These are phyloP conservation scores for Vombatus ursinus DNA, from an alignment of 2,113 vertebrate genomes.

Conservation along the genomic window DNA sequence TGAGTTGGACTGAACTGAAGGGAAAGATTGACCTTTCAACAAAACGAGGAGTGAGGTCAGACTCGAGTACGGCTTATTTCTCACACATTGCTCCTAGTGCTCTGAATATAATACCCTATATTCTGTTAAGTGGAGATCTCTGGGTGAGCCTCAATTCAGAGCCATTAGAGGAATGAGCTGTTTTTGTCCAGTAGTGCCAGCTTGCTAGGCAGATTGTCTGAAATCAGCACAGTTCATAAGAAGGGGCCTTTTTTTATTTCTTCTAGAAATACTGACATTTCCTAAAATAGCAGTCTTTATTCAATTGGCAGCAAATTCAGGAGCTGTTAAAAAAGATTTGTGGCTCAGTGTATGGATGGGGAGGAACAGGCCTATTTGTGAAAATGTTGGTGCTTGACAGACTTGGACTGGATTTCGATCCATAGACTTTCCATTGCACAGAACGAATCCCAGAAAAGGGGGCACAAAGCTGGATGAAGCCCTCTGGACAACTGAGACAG, in stretches of 20 bases:
- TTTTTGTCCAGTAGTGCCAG: neutral
- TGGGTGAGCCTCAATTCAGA: accelerated
- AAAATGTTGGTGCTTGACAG: neutral
- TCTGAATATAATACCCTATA: neutral
- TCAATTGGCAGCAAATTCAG: constrained; percentile 36
- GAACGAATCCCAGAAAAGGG: neutral
- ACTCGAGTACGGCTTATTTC: neutral
- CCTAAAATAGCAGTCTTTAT: constrained; percentile 63
- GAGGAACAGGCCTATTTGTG: neutral
- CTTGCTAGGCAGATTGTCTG: constrained; percentile 29
- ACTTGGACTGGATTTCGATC: neutral
- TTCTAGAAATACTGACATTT: constrained; percentile 61
- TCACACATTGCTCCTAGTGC: neutral
- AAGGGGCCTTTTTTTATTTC: constrained; percentile 26
- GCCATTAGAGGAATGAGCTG: neutral
- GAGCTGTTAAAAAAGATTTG: constrained; percentile 6
- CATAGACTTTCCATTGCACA: neutral
- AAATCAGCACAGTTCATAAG: constrained; percentile 24
- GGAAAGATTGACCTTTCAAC: neutral
- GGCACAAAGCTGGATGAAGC: neutral
- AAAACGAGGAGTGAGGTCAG: neutral
- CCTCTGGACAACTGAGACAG: neutral
- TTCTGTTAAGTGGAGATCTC: neutral
- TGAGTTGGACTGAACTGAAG: neutral
- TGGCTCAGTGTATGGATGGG: constrained; percentile 30